phyloP scores from a whole-genome alignment of 2,888 invertebrate species.

The Cenopis cana region DNA sequence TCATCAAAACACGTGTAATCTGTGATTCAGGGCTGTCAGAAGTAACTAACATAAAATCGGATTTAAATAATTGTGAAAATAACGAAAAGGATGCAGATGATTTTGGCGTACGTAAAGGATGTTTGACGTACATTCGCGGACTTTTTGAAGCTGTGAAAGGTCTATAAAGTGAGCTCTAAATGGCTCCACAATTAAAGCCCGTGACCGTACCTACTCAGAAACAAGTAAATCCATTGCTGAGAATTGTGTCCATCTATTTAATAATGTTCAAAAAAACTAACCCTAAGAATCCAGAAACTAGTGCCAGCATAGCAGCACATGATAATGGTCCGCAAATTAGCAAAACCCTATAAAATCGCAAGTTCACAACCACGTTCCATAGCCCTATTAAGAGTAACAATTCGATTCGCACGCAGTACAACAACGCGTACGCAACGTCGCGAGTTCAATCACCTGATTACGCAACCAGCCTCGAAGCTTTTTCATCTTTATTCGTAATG shows the following conservation, averaged over 20 bases:
- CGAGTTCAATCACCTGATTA: slow-evolving; percentile 71
- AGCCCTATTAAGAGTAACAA: slow-evolving; percentile 52
- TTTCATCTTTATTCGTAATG: slow-evolving; percentile 58
- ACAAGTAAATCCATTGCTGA: background rate
- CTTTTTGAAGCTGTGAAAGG: too few species aligned
- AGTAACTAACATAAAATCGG: background rate
- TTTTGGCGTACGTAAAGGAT: too few species aligned
- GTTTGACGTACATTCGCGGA: background rate
- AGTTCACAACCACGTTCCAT: slow-evolving; percentile 18
- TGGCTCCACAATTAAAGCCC: too few species aligned
- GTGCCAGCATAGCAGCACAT: background rate
- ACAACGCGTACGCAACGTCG: slow-evolving; percentile 54
- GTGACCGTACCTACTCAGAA: background rate
- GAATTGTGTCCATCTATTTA: background rate
- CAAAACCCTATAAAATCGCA: background rate
- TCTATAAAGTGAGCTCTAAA: too few species aligned
- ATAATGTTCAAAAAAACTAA: background rate
- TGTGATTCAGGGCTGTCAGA: slow-evolving; percentile 25
- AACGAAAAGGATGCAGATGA: background rate
- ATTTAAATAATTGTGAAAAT: background rate
- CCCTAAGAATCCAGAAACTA: slow-evolving; percentile 7
- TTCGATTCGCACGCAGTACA: slow-evolving; percentile 66
- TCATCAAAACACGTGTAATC: slow-evolving; percentile 31
- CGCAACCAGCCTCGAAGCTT: slow-evolving; percentile 60
- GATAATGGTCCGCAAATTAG: slow-evolving; percentile 9